phyloP scores from a whole-genome alignment of 2,888 invertebrate genomes.

The Gnatocerus cornutus region DNA sequence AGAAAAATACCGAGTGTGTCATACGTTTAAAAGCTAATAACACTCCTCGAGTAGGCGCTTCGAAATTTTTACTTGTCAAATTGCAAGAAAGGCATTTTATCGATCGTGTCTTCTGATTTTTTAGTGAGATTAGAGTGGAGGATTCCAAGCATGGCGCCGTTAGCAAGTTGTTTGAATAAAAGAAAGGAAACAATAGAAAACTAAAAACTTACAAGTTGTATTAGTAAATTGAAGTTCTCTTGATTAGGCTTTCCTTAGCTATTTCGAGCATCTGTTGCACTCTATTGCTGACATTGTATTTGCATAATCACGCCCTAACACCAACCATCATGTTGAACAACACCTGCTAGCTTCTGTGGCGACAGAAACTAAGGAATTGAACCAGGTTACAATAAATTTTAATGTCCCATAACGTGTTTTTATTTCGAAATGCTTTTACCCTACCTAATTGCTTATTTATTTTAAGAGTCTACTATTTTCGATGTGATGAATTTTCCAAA shows the following conservation, averaged over 20 bases:
- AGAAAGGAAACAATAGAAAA: not conserved
- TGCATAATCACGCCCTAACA: conserved; percentile 58
- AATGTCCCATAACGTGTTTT: conserved; percentile 1
- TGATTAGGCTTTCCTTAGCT: conserved; percentile 9
- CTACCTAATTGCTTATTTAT: not conserved
- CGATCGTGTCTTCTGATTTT: too few species aligned
- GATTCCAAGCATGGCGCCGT: too few species aligned
- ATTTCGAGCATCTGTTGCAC: conserved; percentile 52
- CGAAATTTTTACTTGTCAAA: not conserved
- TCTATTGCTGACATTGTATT: conserved; percentile 52
- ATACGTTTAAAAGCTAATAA: conserved; percentile 24
- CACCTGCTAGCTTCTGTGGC: conserved; percentile 54
- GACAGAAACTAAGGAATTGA: conserved; percentile 43
- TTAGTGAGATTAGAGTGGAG: not conserved
- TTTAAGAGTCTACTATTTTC: too few species aligned
- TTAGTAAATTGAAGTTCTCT: conserved; percentile 4
- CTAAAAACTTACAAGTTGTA: not conserved
- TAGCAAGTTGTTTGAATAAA: not conserved
- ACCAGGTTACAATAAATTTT: conserved; percentile 46
- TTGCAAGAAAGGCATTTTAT: not conserved
- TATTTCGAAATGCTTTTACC: conserved; percentile 2
- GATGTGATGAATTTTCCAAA: not conserved
- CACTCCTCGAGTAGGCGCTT: conserved; percentile 3
- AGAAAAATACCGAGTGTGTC: conserved; percentile 36
- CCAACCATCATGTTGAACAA: conserved; percentile 55